Percentiles rank a stretch among this genome's conserved stretches.
These are phyloP conservation scores for Vidua chalybeata DNA, from an alignment of 2,113 vertebrate genomes.

Conservation along the genomic window DNA sequence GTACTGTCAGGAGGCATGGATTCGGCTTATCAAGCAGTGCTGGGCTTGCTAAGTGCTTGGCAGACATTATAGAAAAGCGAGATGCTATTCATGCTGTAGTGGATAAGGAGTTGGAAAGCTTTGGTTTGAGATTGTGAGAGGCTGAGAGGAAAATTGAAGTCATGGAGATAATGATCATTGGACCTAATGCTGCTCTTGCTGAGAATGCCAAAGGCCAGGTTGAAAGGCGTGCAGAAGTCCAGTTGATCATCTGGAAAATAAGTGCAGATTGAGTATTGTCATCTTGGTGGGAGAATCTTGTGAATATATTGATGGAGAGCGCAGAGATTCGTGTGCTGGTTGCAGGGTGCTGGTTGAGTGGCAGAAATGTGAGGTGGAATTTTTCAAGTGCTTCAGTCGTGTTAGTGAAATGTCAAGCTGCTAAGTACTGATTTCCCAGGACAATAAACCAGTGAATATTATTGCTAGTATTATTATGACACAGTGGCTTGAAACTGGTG, in stretches of 20 bases:
- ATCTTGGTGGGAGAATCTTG: conserved; percentile 33
- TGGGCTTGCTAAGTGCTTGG: conserved; percentile 57
- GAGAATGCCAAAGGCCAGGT: conserved; percentile 63
- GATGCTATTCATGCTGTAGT: conserved; percentile 57
- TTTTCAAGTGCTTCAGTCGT: background rate
- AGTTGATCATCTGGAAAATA: conserved; percentile 65
- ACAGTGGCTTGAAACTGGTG: background rate
- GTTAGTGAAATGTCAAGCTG: background rate
- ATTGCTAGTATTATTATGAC: background rate
- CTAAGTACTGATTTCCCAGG: background rate
- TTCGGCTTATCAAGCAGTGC: conserved; percentile 43
- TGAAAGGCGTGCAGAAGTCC: conserved; percentile 46
- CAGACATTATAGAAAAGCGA: conserved; percentile 44
- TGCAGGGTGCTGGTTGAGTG: background rate
- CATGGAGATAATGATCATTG: conserved; percentile 61
- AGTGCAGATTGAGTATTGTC: conserved; percentile 57
- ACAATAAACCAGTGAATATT: background rate
- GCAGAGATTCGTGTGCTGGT: background rate
- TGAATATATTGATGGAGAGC: background rate
- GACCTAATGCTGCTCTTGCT: conserved; percentile 58
- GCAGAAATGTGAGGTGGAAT: background rate
- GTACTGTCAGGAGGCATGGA: background rate
- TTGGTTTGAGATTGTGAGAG: conserved; percentile 56
- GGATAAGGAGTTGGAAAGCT: conserved; percentile 60
- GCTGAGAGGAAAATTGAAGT: conserved; percentile 69